These are phyloP conservation scores for Aelia acuminata DNA, from an alignment of 2,888 invertebrate species.

Conservation along the genomic window DNA sequence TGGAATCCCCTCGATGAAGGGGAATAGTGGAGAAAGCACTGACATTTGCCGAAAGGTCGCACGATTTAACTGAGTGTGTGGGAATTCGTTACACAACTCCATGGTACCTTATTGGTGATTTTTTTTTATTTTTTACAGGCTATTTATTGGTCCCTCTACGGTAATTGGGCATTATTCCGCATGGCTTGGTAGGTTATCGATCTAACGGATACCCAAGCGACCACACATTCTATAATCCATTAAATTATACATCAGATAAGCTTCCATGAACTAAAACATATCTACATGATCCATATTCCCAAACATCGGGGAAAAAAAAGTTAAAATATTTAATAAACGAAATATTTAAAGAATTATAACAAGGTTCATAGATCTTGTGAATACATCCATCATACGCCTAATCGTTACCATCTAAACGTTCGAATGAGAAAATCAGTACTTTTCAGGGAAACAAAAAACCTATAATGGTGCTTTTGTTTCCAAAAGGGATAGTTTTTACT, in stretches of 20 bases:
- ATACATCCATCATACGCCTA: too few species aligned
- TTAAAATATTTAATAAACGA: too few species aligned
- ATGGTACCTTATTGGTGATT: not conserved
- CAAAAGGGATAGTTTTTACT: too few species aligned
- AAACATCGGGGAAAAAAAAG: too few species aligned
- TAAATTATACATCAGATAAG: not conserved
- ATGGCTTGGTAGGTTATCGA: not conserved
- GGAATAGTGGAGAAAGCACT: constrained; percentile 2
- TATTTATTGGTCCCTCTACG: not conserved
- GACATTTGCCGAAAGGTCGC: constrained; percentile 6
- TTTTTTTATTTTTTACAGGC: not conserved
- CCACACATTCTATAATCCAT: not conserved
- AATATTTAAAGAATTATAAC: too few species aligned
- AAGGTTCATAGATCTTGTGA: too few species aligned
- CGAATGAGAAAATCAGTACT: too few species aligned
- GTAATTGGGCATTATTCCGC: not conserved
- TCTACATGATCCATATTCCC: too few species aligned
- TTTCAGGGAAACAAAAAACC: too few species aligned
- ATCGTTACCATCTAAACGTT: too few species aligned
- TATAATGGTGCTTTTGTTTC: too few species aligned
- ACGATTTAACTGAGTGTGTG: not conserved
- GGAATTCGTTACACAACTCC: not conserved
- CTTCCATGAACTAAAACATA: not conserved
- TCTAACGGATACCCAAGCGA: not conserved
- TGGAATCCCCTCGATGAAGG: not conserved